These are phyloP conservation scores for Ypsolopha scabrella DNA, from an alignment of 2,888 invertebrate species.

Conservation along the genomic window DNA sequence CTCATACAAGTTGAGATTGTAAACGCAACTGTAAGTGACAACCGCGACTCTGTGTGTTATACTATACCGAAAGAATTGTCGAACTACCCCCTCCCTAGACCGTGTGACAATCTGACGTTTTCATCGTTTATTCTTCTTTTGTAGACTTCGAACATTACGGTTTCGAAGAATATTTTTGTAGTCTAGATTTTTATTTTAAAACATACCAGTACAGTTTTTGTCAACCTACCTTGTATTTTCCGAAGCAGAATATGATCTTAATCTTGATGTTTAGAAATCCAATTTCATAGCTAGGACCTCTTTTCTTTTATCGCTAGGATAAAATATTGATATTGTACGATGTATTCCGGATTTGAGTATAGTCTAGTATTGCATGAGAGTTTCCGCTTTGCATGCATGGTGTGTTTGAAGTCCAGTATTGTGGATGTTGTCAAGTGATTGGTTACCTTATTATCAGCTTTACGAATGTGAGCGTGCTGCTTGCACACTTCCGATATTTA, in stretches of 20 bases:
- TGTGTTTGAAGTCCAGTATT: conserved; percentile 9
- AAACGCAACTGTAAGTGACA: conserved; percentile 70
- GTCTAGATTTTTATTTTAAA: background rate
- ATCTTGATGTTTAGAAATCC: background rate
- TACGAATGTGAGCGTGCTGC: too few relatives aligned
- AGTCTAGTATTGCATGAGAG: conserved; percentile 25
- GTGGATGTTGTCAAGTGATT: conserved; percentile 5
- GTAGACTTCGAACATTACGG: background rate
- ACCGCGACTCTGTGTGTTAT: conserved; percentile 14
- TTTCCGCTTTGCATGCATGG: conserved; percentile 39
- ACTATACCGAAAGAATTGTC: background rate
- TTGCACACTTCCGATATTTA: too few relatives aligned
- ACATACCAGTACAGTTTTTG: too few relatives aligned
- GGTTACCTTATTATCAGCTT: background rate
- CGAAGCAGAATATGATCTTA: background rate
- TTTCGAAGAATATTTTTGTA: background rate
- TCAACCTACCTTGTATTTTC: background rate
- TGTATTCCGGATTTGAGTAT: too few relatives aligned
- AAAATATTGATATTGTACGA: conserved; percentile 17
- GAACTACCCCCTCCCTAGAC: background rate
- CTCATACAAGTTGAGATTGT: conserved; percentile 65
- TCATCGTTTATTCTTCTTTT: background rate
- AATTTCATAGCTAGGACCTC: conserved; percentile 16
- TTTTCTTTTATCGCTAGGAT: conserved; percentile 17
- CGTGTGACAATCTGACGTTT: background rate